phyloP scores from a whole-genome alignment of 2,113 vertebrate species.

The Campylomormyrus numenius region DNA sequence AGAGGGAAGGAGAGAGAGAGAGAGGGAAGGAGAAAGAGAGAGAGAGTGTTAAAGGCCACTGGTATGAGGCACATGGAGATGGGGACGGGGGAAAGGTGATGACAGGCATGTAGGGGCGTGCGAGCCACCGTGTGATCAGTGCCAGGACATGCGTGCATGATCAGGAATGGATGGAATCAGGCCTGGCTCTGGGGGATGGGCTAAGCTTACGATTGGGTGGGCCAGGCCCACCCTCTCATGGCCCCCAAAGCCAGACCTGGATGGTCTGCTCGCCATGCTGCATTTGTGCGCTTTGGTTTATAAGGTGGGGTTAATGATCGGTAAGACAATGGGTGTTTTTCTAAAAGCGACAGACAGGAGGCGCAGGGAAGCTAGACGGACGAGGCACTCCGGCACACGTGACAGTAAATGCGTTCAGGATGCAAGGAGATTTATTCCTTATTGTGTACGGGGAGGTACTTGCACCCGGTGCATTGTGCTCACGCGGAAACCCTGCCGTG shows the following conservation, averaged over 20 bases:
- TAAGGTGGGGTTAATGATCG: not conserved
- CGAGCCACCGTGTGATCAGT: not conserved
- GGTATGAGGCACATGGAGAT: constrained; percentile 1
- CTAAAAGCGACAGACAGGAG: not conserved
- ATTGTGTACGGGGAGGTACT: not conserved
- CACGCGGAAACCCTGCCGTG: not conserved
- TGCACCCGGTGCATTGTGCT: too few relatives aligned
- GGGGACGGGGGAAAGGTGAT: not conserved
- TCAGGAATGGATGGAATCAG: not conserved
- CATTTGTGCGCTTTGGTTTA: not conserved
- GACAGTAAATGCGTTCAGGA: not conserved
- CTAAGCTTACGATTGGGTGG: not conserved
- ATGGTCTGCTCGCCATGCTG: not conserved
- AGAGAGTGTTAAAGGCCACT: constrained; percentile 23
- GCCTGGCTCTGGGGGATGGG: not conserved
- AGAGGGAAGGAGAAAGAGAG: constrained; percentile 52
- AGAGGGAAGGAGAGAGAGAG: constrained; percentile 53
- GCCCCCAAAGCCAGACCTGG: not conserved
- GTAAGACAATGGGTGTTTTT: not conserved
- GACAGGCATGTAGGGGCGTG: not conserved
- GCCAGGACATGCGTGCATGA: not conserved
- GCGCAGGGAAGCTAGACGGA: not conserved
- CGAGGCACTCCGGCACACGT: not conserved
- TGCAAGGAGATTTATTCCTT: not conserved
- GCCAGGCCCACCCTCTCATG: not conserved